These are phyloP conservation scores for Agrochola lychnidis DNA, from an alignment of 2,888 invertebrate genomes.

Conservation along the genomic window DNA sequence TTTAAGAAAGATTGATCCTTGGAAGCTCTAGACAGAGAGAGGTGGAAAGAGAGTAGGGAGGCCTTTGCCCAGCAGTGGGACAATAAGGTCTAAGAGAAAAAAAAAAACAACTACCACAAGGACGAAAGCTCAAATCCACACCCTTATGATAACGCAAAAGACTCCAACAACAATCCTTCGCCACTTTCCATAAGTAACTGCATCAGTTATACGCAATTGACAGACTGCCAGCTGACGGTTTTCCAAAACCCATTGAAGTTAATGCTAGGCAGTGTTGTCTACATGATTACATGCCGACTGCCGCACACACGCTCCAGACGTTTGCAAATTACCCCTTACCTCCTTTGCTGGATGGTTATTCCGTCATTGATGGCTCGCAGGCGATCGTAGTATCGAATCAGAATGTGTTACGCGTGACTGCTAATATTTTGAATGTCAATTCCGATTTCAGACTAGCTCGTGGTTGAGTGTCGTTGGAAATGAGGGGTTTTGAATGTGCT, in stretches of 20 bases:
- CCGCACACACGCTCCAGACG: constrained; percentile 62
- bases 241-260: constrained; percentile 68
- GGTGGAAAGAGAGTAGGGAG: no score
- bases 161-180: constrained; percentile 3
- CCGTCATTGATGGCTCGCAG: constrained; percentile 59
- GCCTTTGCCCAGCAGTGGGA: no score
- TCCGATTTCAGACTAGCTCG: constrained; percentile 48
- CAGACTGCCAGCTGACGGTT: constrained; percentile 70
- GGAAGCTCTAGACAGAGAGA: no score
- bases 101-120: no score
- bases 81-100: no score
- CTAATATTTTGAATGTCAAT: constrained; percentile 65
- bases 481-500: constrained; percentile 34
- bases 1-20: no score
- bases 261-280: constrained; percentile 61
- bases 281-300: constrained; percentile 71
- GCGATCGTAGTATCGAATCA: constrained; percentile 51
- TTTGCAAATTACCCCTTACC: constrained; percentile 73
- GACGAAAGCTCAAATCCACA: not conserved
- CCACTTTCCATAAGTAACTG: constrained; percentile 46
- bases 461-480: constrained; percentile 57
- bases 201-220: constrained; percentile 50
- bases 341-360: constrained; percentile 62
- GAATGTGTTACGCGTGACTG: constrained; percentile 60
- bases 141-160: constrained; percentile 9